A percentile compares a stretch with the other conserved stretches of the same genome.
These are phyloP conservation scores for Noctua janthe DNA, from an alignment of 2,888 invertebrate species.

Conservation along the genomic window DNA sequence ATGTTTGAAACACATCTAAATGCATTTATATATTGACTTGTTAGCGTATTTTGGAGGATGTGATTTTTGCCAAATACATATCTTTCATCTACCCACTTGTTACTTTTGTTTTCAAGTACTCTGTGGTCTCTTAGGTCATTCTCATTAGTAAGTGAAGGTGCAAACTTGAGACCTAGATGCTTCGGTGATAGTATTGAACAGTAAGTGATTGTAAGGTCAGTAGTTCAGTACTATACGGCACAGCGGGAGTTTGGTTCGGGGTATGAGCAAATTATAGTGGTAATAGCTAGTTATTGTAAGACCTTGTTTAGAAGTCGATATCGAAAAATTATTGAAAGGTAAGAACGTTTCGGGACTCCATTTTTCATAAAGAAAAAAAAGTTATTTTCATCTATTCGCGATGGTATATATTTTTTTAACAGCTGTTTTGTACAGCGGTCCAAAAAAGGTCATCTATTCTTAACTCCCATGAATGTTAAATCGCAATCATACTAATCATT, in stretches of 20 bases:
- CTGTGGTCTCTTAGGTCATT: constrained; percentile 12
- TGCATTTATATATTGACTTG: constrained; percentile 37
- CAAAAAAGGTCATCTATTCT: neutral
- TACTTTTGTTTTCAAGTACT: neutral
- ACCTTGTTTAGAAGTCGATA: neutral
- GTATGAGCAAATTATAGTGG: neutral
- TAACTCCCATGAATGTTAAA: neutral
- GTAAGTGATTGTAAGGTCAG: constrained; percentile 47
- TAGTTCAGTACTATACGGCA: constrained; percentile 12
- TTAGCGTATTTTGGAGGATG: constrained; percentile 34
- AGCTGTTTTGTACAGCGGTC: neutral
- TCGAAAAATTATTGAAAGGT: neutral
- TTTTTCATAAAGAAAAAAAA: neutral
- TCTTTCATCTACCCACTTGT: neutral
- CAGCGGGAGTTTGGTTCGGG: neutral
- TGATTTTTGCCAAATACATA: constrained; percentile 23
- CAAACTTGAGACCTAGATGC: constrained; percentile 18
- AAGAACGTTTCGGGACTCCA: neutral
- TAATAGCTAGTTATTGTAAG: neutral
- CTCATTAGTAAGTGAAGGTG: constrained; percentile 41
- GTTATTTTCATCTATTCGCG: neutral
- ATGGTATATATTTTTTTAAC: neutral
- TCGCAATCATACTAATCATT: neutral
- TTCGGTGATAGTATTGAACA: constrained; percentile 17
- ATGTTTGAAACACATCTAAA: constrained; percentile 51